Conservation (phyloP, 2,888 invertebrate species). For the Athetis lepigone region DNA sequence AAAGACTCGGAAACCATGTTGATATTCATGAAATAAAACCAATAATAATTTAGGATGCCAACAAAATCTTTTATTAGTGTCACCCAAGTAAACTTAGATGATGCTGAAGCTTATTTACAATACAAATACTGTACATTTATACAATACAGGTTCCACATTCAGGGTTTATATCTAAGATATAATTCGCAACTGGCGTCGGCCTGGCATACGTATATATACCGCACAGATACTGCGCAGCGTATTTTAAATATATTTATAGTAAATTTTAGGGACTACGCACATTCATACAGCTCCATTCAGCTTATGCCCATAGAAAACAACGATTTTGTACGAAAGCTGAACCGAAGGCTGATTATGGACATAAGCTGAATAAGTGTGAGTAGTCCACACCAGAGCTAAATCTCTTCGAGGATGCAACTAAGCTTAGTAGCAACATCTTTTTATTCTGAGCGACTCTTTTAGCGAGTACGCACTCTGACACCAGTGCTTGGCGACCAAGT, state of each 20-base stretch:
- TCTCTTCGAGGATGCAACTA: neutral
- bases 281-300: too few species aligned
- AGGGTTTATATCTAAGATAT: constrained; percentile 14
- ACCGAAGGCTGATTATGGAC: neutral
- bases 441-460: neutral
- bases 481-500: too few species aligned
- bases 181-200: neutral
- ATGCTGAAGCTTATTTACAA: constrained; percentile 61
- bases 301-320: too few species aligned
- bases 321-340: too few species aligned
- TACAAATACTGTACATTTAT: constrained; percentile 65
- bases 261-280: too few species aligned
- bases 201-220: neutral
- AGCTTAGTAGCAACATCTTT: neutral
- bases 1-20: neutral
- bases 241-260: neutral
- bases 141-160: constrained; percentile 64
- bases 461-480: too few species aligned
- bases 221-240: neutral
- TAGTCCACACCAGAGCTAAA: too few species aligned
- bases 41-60: constrained; percentile 42
- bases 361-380: too few species aligned
- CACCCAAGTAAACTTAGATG: constrained; percentile 43
- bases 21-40: constrained; percentile 28
- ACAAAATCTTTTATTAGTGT: constrained; percentile 59